These are phyloP conservation scores for Aspidiotus rigidus DNA, from an alignment of 2,888 invertebrate species.

Conservation along the genomic window DNA sequence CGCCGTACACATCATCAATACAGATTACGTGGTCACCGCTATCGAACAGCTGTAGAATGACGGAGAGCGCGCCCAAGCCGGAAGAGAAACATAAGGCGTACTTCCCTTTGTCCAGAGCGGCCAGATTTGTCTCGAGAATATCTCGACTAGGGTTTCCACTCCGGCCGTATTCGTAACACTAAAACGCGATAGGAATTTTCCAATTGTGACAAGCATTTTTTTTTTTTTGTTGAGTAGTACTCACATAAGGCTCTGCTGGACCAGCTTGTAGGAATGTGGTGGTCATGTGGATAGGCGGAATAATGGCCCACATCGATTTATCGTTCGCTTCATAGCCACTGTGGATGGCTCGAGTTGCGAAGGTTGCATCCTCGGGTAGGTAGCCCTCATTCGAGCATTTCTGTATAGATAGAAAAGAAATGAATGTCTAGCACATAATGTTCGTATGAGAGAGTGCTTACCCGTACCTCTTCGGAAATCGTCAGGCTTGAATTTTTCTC, in stretches of 20 bases:
- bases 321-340: slow-evolving; percentile 83
- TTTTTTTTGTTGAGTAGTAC: too few species aligned
- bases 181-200: neutral
- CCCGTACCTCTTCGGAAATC: too few species aligned
- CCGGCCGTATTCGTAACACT: slow-evolving; percentile 79
- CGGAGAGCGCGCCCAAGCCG: slow-evolving; percentile 78
- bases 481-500: too few species aligned
- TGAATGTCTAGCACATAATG: too few species aligned
- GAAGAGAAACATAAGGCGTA: slow-evolving; percentile 76
- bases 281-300: slow-evolving; percentile 80
- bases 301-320: slow-evolving; percentile 75
- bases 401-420: too few species aligned
- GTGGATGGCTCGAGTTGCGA: slow-evolving; percentile 87
- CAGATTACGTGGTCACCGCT: slow-evolving; percentile 83
- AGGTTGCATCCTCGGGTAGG: slow-evolving; percentile 42
- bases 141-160: slow-evolving; percentile 90
- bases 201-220: neutral
- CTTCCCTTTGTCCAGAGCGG: slow-evolving; percentile 80
- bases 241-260: slow-evolving; percentile 49
- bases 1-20: slow-evolving; percentile 91
- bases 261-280: slow-evolving; percentile 87
- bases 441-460: too few species aligned
- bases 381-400: slow-evolving; percentile 16
- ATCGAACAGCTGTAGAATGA: slow-evolving; percentile 63
- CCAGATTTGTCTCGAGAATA: slow-evolving; percentile 78